Base-by-base conservation (phyloP, 2,797 vertebrate species). In the Sebastolobus altivelis region DNA sequence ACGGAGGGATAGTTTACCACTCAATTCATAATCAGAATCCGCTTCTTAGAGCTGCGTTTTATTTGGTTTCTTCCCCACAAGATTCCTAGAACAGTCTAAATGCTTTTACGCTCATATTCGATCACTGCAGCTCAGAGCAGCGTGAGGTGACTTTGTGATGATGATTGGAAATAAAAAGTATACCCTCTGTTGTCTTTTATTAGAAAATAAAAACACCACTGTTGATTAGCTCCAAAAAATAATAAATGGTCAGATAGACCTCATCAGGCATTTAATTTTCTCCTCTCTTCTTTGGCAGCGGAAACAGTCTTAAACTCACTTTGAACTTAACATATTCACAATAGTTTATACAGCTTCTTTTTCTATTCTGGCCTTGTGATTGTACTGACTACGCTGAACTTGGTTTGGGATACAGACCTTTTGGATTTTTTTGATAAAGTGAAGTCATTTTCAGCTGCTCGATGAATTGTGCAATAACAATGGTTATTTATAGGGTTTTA, bases 71-170 rank as follows among this genome's bases (percentile, higher is more conserved):
- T 55, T 56, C 25, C 55, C 55, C 14, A 29, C 5, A 58, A 7
- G 22, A 12, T 69, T 69, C 3, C 52, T 2, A 25, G 25, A 25
- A n/a, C 37, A n/a, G 33, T 16, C 20, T 20, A 3, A 11, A 22
- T 68, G 6, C 3, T 25, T 68, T 25, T 1, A 29, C 3, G 2
- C 29, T 55, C 11, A 25, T 38, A 25, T 56, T 70, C 5, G 2
- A 38, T 70, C 33, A 11, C 22, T 70, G 68, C 22, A 59, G 37
- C 68, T 40, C 67, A 40, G 5, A 69, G n/a, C 33, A 69, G 54
- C n/a, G 13, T 13, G 20, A 8, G 12, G 3, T 4, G 20, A 35
- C 8, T 37, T 14, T 25, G n/a, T 70, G n/a, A 69, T 54, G 4
- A 56, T 11, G 10, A 54, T 3, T 68, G 29, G 10, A 35, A 67